phyloP scores from a whole-genome alignment of 2,888 invertebrate species.

The Andrena bucephala region DNA sequence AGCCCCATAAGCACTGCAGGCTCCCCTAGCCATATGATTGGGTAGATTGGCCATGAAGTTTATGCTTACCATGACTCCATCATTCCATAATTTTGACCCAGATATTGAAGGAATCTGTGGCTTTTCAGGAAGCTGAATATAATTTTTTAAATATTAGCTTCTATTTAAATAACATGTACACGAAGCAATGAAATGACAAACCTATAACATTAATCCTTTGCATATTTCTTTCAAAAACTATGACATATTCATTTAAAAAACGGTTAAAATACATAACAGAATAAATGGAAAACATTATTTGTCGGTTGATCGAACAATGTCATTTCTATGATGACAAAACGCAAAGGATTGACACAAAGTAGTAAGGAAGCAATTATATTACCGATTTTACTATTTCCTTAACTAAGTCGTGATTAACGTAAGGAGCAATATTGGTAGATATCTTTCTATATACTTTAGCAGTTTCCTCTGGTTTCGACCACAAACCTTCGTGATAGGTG shows the following conservation, averaged over 20 bases:
- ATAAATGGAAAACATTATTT: background rate
- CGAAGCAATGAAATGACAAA: background rate
- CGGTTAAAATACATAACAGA: background rate
- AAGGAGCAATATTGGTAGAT: constrained; percentile 77
- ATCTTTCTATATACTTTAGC: constrained; percentile 80
- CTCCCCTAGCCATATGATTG: constrained; percentile 69
- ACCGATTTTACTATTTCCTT: constrained; percentile 76
- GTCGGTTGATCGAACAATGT: too few relatives aligned
- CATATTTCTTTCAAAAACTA: background rate
- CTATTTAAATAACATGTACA: background rate
- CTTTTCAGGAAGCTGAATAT: constrained; percentile 39
- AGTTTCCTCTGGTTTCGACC: constrained; percentile 82
- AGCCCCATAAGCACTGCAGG: constrained; percentile 36
- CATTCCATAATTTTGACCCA: constrained; percentile 75
- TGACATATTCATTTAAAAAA: background rate
- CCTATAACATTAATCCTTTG: background rate
- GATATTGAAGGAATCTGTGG: constrained; percentile 72
- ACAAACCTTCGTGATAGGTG: constrained; percentile 81
- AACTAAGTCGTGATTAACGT: constrained; percentile 77
- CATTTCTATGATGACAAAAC: background rate
- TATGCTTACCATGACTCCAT: constrained; percentile 74
- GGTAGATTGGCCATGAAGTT: constrained; percentile 76
- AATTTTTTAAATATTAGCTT: background rate
- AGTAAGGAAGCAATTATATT: constrained; percentile 17
- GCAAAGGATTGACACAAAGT: background rate